phyloP scores from a whole-genome alignment of 2,888 invertebrate species.

The Anthophora plumipes region DNA sequence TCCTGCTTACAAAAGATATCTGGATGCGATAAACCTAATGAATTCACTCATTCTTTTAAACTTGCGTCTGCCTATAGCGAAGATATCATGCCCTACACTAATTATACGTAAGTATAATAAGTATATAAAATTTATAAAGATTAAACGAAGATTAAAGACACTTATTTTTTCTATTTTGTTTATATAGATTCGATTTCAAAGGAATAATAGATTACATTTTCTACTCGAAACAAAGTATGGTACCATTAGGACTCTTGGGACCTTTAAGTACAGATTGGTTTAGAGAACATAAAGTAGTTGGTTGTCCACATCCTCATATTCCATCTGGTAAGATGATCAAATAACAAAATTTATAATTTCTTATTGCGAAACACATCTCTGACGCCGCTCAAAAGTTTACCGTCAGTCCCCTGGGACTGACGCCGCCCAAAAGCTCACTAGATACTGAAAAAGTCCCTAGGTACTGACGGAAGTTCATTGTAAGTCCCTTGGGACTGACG shows the following conservation, averaged over 20 bases:
- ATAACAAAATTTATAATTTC: no score
- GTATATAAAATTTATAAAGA: no score
- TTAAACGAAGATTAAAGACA: background rate
- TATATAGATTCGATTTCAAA: constrained; percentile 97
- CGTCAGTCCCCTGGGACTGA: no score
- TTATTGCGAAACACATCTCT: no score
- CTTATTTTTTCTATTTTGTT: constrained; percentile 24
- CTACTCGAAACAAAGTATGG: constrained; percentile 98
- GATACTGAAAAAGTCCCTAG: no score
- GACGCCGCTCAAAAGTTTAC: no score
- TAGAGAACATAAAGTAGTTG: constrained; percentile 97
- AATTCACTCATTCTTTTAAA: constrained; percentile 98
- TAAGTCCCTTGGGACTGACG: no score
- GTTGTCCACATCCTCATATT: constrained; percentile 98
- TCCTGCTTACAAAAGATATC: constrained; percentile 95
- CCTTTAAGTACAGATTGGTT: constrained; percentile 97
- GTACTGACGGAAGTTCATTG: no score
- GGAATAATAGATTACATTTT: constrained; percentile 99
- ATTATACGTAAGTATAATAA: constrained; percentile 97
- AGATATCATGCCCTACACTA: constrained; percentile 98
- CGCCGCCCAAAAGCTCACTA: no score
- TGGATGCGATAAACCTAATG: constrained; percentile 92
- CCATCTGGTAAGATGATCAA: constrained; percentile 90
- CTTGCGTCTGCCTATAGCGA: constrained; percentile 97
- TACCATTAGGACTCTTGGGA: constrained; percentile 96